A percentile compares a stretch with the other conserved stretches of the same genome.
phyloP scores from a whole-genome alignment of 2,113 vertebrate species.

The Oryzias melastigma region DNA sequence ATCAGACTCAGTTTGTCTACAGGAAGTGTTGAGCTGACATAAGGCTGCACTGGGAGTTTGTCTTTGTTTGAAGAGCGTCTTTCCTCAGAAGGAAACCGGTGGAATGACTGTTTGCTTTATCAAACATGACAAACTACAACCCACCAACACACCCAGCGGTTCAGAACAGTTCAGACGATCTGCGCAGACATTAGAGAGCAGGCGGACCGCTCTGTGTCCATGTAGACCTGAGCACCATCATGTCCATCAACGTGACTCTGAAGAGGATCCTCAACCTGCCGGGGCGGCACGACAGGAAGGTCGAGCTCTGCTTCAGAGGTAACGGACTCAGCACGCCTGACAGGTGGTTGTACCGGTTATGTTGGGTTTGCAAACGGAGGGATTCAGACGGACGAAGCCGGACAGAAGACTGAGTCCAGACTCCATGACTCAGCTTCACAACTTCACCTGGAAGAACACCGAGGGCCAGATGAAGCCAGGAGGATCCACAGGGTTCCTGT shows the following conservation, averaged over 20 bases:
- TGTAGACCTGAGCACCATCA: slow-evolving; percentile 40
- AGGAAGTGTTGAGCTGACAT: no score
- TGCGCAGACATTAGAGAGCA: not conserved
- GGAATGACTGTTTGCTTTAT: slow-evolving; percentile 60
- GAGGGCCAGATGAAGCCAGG: no score
- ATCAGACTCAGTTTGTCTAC: not conserved
- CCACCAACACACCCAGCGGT: slow-evolving; percentile 39
- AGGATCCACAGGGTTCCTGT: no score
- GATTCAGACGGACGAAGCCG: no score
- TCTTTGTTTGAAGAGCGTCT: slow-evolving; percentile 2
- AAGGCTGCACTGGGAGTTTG: not conserved
- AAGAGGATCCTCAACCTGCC: slow-evolving; percentile 81
- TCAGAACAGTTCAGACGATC: no score
- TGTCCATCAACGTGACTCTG: slow-evolving; percentile 85
- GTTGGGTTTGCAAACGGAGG: no score
- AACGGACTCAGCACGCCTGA: not conserved
- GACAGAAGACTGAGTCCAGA: no score
- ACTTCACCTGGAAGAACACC: no score
- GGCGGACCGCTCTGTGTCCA: slow-evolving; percentile 1
- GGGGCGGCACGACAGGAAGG: slow-evolving; percentile 83
- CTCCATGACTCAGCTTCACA: no score
- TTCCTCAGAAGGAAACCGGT: slow-evolving; percentile 50
- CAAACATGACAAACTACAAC: slow-evolving; percentile 58
- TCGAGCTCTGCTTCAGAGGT: slow-evolving; percentile 87
- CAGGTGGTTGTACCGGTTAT: not conserved